phyloP scores from a whole-genome alignment of 2,113 vertebrate genomes.

The Indicator maculatus region DNA sequence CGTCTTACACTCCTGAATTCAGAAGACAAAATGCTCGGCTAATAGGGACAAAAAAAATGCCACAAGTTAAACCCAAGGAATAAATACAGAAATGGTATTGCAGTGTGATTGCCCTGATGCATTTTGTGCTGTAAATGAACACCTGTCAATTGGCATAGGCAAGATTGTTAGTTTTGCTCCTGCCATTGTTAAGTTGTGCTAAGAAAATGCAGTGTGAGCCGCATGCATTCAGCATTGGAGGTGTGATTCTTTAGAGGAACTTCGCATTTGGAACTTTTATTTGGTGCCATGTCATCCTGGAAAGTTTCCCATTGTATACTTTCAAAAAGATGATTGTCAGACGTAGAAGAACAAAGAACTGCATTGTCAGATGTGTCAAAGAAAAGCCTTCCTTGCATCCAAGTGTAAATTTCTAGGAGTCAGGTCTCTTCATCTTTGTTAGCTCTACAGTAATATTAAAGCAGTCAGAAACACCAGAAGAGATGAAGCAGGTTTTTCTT shows the following conservation, averaged over 20 bases:
- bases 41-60: background rate
- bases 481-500: background rate
- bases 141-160: background rate
- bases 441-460: background rate
- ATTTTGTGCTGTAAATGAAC: background rate
- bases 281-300: background rate
- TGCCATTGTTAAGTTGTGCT: background rate
- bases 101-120: background rate
- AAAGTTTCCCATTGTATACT: background rate
- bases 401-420: background rate
- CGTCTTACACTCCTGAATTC: background rate
- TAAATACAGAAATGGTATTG: background rate
- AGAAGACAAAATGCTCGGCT: background rate
- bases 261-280: background rate
- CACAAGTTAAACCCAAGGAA: background rate
- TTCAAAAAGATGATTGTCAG: background rate
- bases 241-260: background rate
- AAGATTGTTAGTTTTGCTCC: background rate
- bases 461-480: background rate
- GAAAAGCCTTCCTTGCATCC: background rate
- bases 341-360: background rate
- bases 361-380: accelerated
- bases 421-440: background rate
- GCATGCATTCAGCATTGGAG: background rate
- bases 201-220: background rate